Evolutionary conservation across 2,113 vertebrate genomes (phyloP).

Genomic region (Pygoscelis adeliae): DNA sequence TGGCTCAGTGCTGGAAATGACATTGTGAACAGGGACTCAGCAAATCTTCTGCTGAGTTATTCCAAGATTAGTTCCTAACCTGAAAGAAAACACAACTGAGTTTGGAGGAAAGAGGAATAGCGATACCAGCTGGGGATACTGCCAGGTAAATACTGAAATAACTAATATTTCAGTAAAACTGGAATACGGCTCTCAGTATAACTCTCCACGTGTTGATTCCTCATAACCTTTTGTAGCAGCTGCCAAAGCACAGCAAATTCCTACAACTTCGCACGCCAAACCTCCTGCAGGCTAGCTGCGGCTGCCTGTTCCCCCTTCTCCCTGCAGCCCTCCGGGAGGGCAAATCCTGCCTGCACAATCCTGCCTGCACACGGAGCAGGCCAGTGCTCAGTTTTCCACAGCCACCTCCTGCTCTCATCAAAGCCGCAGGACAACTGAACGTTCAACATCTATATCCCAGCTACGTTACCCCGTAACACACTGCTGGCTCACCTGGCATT

Average conservation of each 20-base stretch:
- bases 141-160: background rate
- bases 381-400: accelerated
- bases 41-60: background rate
- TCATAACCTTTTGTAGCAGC: background rate
- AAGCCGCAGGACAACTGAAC: background rate
- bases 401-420: background rate
- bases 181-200: background rate
- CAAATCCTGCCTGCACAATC: background rate
- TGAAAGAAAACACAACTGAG: background rate
- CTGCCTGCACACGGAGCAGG: background rate
- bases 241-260: background rate
- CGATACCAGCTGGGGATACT: background rate
- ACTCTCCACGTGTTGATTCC: background rate
- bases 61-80: background rate
- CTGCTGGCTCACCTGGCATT: background rate
- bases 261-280: background rate
- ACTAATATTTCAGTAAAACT: background rate
- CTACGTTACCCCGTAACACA: accelerated
- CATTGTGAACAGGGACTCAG: background rate
- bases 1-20: background rate
- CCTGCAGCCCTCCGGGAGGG: accelerated
- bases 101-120: background rate
- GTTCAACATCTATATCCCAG: background rate
- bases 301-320: background rate
- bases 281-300: background rate